Evolutionary conservation across 1,140 invertebrate species (phyloP), one percentile per base, ranked within the genome.

Genomic region (Cherax destructor): DNA sequence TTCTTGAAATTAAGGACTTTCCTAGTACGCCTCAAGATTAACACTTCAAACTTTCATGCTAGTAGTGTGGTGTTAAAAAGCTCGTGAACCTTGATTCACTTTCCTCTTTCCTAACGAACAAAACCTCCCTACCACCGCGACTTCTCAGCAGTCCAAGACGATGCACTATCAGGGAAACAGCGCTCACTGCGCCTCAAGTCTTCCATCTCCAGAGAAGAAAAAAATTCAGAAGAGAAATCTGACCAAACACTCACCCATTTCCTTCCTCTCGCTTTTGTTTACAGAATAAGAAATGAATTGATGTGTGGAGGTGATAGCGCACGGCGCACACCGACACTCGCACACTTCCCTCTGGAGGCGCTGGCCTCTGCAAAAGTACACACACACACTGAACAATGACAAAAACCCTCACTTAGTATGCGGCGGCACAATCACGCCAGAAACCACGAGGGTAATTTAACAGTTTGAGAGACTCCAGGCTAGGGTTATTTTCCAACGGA

Each of bases 261-360:
- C 59, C 74, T 87, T 87, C 86, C 76, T 87, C 86, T 87, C 86
- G 86, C 74, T 87, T 79, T 41, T 87, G 86, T 87, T 87, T 87
- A 87, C 86, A 87, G 86, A 87, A 87, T 87, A 87, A 87, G 86
- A 87, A 87, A 79, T 87, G 86, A 87, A 87, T 87, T 87, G 86
- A 87, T 87, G 86, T 87, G 86, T 87, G 86, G 86, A 16, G 74
- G 50, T 21, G 86, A 87, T 87, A 87, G 77, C 76, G 76, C 86
- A 87, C 86, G 86, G 47, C 86, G 24, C 86, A 87, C 86, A 87
- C 86, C 86, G 65, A 84, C 86, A 79, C 86, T 50, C 21, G n/a
- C 74, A 52, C 52, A 41, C 56, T 61, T 50, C 49, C 76, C 76
- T 11, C 85, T n/a, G 52, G 72, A 30, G 50, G 74, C 77, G 81